Base-by-base conservation (phyloP, 2,113 vertebrate genomes). In the Ptychochromis oligacanthus region DNA sequence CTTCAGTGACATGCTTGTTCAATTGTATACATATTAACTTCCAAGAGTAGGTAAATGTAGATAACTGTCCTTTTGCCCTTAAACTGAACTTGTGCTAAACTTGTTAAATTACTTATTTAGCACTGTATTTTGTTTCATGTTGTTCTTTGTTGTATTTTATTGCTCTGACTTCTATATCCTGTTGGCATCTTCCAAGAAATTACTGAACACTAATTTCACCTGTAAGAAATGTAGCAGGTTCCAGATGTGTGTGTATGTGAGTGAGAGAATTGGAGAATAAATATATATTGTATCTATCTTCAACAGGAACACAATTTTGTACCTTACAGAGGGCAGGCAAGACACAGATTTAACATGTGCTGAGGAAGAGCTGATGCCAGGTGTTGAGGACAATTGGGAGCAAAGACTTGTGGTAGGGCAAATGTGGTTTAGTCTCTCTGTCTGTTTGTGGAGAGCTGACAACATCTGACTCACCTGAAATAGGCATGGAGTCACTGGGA, bases 391-490 rank as follows among this genome's bases (percentile, higher is more conserved):
- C 84, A 74, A 81, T 87, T 83, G 87, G 75, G 34, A 64, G 43
- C 38, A 46, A 46, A 81, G 64, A 59, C 75, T 81, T 36, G 84
- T 77, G 77, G n/a, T 55, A 61, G 55, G 55, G 84, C 84, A 61
- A 58, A 54, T 18, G 34, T 20, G 28, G 22, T 36, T 34, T 13
- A 15, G 72, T 24, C 81, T 85, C 85, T 88, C 88, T 13, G 10
- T 89, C 62, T 87, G 80, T 72, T 83, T 91, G 77, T 88, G 56
- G 31, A 56, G 22, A 38, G 49, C 60, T 87, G 91, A 93, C 90
- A 82, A 81, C 28, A 67, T 79, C 26, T 1, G 14, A 94, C 96
- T 95, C 91, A 96, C 96, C 95, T 90, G 94, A 90, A 79, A 52
- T 20, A 34, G 82, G 55, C 24, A 81, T 15, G 5, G 36, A 60